Percentiles rank a stretch among this genome's conserved stretches.
phyloP scores from a whole-genome alignment of 2,113 vertebrate genomes.

The Nibea albiflora region DNA sequence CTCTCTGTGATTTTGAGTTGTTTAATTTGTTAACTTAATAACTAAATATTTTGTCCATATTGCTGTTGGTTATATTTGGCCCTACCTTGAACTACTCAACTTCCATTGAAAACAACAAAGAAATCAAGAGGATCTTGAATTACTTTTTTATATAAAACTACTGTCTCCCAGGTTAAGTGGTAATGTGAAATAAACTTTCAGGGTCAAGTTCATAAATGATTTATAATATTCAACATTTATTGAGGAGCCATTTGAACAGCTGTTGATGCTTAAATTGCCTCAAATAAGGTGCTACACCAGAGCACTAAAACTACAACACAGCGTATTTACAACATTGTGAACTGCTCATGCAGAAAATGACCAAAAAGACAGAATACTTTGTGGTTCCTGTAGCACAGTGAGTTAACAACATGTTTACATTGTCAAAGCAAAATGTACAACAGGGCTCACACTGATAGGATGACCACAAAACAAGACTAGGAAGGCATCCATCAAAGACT shows the following conservation, averaged over 20 bases:
- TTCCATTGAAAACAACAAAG: no score
- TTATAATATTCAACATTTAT: not conserved
- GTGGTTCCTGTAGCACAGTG: conserved; percentile 36
- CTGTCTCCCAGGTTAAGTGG: not conserved
- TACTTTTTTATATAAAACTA: no score
- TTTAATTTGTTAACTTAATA: no score
- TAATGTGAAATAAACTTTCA: not conserved
- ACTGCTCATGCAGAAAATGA: not conserved
- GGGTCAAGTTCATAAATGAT: not conserved
- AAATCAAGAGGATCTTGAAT: no score
- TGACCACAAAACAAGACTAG: conserved; percentile 35
- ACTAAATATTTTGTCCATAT: no score
- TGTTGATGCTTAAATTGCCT: not conserved
- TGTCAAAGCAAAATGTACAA: conserved; percentile 43
- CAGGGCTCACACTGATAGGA: conserved; percentile 34
- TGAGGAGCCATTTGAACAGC: not conserved
- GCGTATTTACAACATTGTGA: not conserved
- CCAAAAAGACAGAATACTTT: conserved; percentile 28
- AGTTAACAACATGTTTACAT: conserved; percentile 59
- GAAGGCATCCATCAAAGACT: conserved; percentile 66
- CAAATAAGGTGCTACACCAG: no score
- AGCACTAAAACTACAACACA: not conserved
- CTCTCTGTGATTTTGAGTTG: no score
- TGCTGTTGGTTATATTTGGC: not conserved
- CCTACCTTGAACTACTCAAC: no score